These are phyloP conservation scores for Maconellicoccus hirsutus DNA, from an alignment of 1,140 invertebrate genomes.

Conservation along the genomic window DNA sequence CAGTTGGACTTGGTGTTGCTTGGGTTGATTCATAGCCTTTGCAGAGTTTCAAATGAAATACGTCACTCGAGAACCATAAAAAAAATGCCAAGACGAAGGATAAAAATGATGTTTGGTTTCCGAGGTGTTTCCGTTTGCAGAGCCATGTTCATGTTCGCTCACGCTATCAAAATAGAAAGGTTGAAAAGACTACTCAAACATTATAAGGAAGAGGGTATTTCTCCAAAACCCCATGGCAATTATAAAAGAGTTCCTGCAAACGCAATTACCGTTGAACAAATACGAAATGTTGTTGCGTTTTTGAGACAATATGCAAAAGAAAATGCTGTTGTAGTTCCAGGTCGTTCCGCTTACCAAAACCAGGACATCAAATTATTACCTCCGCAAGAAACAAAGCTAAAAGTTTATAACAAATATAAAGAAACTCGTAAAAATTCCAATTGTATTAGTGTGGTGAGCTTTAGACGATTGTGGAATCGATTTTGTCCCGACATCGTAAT, in stretches of 20 bases:
- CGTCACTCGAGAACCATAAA: neutral
- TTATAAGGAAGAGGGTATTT: neutral
- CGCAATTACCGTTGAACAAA: neutral
- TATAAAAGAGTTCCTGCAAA: neutral
- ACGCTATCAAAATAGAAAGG: neutral
- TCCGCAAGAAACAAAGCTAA: neutral
- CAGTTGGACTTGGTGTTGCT: neutral
- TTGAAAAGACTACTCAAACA: neutral
- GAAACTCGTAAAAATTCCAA: neutral
- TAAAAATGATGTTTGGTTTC: neutral
- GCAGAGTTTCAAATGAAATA: neutral
- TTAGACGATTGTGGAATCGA: neutral
- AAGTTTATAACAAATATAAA: neutral
- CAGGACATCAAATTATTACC: neutral
- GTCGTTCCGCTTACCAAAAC: neutral
- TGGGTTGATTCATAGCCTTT: neutral
- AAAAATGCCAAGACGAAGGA: neutral
- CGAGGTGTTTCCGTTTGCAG: neutral
- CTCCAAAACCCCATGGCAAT: neutral
- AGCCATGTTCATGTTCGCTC: slow-evolving; percentile 1
- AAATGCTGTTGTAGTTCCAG: neutral
- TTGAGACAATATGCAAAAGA: neutral
- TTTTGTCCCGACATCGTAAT: neutral
- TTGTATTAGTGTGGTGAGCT: neutral
- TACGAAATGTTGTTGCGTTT: neutral